Percentiles rank a stretch among this genome's conserved stretches.
phyloP scores from a whole-genome alignment of 1,140 invertebrate genomes.

The Anastrepha ludens region DNA sequence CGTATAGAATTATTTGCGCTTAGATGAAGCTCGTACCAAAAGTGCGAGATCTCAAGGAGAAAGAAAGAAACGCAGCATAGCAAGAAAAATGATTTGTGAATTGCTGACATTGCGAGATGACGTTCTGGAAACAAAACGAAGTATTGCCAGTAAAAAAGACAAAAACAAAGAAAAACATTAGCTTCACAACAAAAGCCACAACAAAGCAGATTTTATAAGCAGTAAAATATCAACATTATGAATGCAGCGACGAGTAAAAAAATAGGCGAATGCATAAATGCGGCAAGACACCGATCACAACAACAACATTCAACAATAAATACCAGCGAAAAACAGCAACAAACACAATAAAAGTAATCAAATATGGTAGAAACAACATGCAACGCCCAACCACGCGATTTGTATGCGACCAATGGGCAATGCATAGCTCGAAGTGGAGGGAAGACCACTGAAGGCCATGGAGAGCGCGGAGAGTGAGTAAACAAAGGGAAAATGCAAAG shows the following conservation, averaged over 20 bases:
- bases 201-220: background rate
- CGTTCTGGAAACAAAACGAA: conserved; percentile 31
- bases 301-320: background rate
- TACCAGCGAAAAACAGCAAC: background rate
- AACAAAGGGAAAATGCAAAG: conserved; percentile 26
- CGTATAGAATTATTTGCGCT: no score
- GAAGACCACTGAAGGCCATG: background rate
- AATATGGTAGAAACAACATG: conserved; percentile 40
- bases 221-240: conserved; percentile 1
- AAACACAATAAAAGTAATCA: conserved; percentile 36
- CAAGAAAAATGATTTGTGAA: conserved; percentile 47
- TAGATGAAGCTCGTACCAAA: no score
- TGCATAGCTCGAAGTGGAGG: background rate
- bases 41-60: background rate
- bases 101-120: conserved; percentile 36
- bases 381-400: conserved; percentile 11
- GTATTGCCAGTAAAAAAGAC: background rate
- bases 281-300: background rate
- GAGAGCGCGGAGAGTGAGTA: background rate
- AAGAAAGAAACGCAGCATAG: background rate
- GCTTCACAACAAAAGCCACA: background rate
- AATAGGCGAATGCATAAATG: conserved; percentile 10
- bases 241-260: background rate
- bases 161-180: conserved; percentile 1
- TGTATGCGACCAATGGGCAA: background rate